Evolutionary conservation across 2,113 vertebrate species (phyloP).

Genomic region (Oncorhynchus mykiss): DNA sequence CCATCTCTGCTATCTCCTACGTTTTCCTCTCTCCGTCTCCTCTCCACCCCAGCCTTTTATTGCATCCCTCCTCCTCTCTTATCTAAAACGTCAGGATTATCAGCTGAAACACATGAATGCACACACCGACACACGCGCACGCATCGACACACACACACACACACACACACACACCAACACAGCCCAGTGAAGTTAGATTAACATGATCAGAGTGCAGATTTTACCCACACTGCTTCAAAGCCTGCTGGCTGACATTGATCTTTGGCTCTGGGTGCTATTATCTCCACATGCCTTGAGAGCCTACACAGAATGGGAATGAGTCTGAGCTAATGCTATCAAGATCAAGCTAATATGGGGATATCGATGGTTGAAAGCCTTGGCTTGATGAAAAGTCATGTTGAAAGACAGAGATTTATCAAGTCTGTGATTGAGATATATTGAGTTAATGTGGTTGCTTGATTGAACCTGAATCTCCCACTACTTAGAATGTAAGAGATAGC

Average conservation of each 20-base stretch:
- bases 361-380: too few relatives aligned
- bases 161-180: slow-evolving; percentile 13
- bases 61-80: too few relatives aligned
- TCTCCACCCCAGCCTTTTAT: background rate
- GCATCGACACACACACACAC: slow-evolving; percentile 3
- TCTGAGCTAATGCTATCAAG: background rate
- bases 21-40: background rate
- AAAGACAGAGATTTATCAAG: too few relatives aligned
- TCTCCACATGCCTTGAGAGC: background rate
- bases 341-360: too few relatives aligned
- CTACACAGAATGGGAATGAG: background rate
- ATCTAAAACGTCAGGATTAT: too few relatives aligned
- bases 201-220: background rate
- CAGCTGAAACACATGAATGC: background rate
- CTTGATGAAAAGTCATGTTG: too few relatives aligned
- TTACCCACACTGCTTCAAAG: background rate
- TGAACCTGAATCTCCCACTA: too few relatives aligned
- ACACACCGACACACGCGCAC: slow-evolving; percentile 22
- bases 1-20: background rate
- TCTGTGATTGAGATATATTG: too few relatives aligned
- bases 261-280: background rate
- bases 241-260: slow-evolving; percentile 12
- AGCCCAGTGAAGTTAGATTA: background rate
- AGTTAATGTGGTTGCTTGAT: too few relatives aligned
- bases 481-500: too few relatives aligned